phyloP scores from a whole-genome alignment of 1,140 invertebrate species.

The Ceratitis capitata region DNA sequence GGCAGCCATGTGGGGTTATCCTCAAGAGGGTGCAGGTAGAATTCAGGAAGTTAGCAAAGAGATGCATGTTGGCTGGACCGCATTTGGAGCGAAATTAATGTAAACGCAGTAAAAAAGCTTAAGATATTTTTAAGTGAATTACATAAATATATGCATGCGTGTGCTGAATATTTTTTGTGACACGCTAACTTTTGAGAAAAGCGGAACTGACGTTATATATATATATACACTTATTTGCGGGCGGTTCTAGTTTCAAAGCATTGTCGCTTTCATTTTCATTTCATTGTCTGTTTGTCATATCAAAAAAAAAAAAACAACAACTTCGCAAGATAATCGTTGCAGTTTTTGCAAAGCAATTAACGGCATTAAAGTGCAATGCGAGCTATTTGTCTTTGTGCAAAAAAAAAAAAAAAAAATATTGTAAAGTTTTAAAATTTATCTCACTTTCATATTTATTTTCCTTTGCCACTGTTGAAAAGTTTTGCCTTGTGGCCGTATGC shows the following conservation, averaged over 20 bases:
- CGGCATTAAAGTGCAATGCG: conserved; percentile 5
- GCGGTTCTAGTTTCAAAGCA: not conserved
- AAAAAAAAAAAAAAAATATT: not conserved
- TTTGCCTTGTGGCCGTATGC: not conserved
- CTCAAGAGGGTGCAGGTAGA: not conserved
- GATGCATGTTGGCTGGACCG: too few relatives aligned
- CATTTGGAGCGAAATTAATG: conserved; percentile 23
- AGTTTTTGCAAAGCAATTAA: not conserved
- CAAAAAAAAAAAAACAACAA: not conserved
- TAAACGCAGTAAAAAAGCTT: not conserved
- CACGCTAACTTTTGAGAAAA: not conserved
- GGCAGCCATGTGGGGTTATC: not conserved
- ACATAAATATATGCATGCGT: not conserved
- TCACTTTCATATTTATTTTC: not conserved
- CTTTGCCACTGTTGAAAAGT: not conserved
- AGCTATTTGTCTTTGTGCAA: not conserved
- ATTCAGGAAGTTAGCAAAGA: not conserved
- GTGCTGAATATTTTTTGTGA: not conserved
- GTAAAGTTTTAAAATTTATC: not conserved
- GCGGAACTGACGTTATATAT: not conserved
- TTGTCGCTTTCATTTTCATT: not conserved
- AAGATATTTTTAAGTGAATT: conserved; percentile 8
- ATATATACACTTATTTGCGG: not conserved
- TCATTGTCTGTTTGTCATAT: not conserved
- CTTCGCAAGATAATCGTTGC: not conserved